These are phyloP conservation scores for Hydrophis major DNA, from an alignment of 2,797 vertebrate species.

Conservation along the genomic window DNA sequence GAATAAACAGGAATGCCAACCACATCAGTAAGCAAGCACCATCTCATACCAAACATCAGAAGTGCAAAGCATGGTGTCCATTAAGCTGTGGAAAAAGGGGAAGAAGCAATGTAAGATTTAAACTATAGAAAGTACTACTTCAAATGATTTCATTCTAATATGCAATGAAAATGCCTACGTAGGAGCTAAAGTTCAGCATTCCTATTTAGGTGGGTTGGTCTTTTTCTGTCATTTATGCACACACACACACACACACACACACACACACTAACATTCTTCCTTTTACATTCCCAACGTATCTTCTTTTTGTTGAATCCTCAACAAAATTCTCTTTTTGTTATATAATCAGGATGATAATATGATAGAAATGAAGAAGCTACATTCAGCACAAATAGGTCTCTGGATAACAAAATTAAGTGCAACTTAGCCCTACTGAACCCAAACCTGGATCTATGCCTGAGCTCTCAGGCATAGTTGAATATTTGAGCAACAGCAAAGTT, in stretches of 20 bases:
- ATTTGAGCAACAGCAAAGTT: slow-evolving; percentile 29
- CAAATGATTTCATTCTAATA: neutral
- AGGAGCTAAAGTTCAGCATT: neutral
- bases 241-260: neutral
- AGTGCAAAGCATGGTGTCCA: neutral
- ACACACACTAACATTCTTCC: neutral
- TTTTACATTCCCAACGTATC: neutral
- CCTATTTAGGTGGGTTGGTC: neutral
- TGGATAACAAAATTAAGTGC: slow-evolving; percentile 53
- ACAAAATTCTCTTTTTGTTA: neutral
- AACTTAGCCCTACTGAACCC: slow-evolving; percentile 44
- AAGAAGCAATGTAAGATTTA: neutral
- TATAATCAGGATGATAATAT: neutral
- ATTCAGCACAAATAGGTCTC: slow-evolving; percentile 44
- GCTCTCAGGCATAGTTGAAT: slow-evolving; percentile 8
- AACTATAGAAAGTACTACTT: neutral
- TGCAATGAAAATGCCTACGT: neutral
- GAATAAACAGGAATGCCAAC: too few relatives aligned
- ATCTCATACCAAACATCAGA: neutral
- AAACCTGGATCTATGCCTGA: slow-evolving; percentile 37
- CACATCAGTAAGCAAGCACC: too few relatives aligned
- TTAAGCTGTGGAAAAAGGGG: neutral
- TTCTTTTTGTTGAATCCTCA: neutral
- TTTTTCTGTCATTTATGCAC: neutral
- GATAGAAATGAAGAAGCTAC: slow-evolving; percentile 49